phyloP scores from a whole-genome alignment of 2,888 invertebrate genomes.

The Ormia ochracea region DNA sequence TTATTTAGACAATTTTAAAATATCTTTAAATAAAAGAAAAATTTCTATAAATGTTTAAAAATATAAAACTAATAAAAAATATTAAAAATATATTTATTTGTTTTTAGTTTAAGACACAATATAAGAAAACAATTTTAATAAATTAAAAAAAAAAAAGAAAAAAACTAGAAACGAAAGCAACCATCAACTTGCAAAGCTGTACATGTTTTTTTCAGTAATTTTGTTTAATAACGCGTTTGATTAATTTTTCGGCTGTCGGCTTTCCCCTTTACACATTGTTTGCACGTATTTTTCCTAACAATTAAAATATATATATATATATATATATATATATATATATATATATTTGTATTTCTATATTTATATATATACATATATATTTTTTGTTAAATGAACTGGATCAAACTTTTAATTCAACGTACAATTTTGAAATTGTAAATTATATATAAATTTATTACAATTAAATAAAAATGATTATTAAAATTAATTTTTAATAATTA shows the following conservation, averaged over 20 bases:
- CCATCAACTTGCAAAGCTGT: slow-evolving; percentile 42
- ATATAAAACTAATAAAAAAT: slow-evolving; percentile 29
- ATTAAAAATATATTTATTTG: slow-evolving; percentile 25
- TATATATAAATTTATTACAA: slow-evolving; percentile 29
- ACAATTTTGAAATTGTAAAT: slow-evolving; percentile 62
- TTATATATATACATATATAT: slow-evolving; percentile 43
- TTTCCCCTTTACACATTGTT: slow-evolving; percentile 79
- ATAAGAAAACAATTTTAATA: slow-evolving; percentile 1
- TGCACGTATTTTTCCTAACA: slow-evolving; percentile 76
- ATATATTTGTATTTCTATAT: no score
- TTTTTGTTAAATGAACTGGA: slow-evolving; percentile 50
- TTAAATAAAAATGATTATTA: slow-evolving; percentile 25
- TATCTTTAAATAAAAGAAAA: slow-evolving; percentile 53
- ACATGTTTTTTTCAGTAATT: slow-evolving; percentile 41
- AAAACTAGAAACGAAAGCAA: slow-evolving; percentile 43
- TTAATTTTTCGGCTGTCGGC: slow-evolving; percentile 76
- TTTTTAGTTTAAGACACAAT: slow-evolving; percentile 40
- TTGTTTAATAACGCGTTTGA: slow-evolving; percentile 57
- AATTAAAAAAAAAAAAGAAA: slow-evolving; percentile 19
- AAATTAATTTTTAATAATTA: slow-evolving; percentile 19
- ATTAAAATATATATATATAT: no score
- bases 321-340: no score
- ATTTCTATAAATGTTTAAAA: slow-evolving; percentile 8
- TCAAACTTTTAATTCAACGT: slow-evolving; percentile 55
- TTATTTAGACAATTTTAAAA: slow-evolving; percentile 1